phyloP scores from a whole-genome alignment of 2,113 vertebrate species.

The Gadus macrocephalus region DNA sequence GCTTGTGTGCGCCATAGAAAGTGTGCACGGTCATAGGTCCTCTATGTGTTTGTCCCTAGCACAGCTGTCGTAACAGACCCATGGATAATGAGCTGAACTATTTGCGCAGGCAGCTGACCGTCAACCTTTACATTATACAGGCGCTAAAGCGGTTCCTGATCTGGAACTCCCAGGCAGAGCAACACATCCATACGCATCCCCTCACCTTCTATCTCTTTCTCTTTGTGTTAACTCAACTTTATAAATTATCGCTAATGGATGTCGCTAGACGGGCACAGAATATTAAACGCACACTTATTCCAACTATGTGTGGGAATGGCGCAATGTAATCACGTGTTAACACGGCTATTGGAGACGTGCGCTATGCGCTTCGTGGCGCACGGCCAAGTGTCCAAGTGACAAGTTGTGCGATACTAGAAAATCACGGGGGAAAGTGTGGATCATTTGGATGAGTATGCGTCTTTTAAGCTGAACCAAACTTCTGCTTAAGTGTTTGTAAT shows the following conservation, averaged over 20 bases:
- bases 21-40: slow-evolving; percentile 4
- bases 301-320: background rate
- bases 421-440: background rate
- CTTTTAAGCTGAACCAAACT: no score
- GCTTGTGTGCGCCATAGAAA: background rate
- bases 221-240: no score
- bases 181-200: no score
- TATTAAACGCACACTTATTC: slow-evolving; percentile 15
- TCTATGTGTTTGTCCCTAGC: slow-evolving; percentile 4
- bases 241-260: no score
- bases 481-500: no score
- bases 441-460: background rate
- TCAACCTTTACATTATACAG: no score
- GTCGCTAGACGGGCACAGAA: background rate
- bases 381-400: slow-evolving; percentile 19
- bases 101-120: background rate
- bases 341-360: slow-evolving; percentile 14
- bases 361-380: slow-evolving; percentile 21
- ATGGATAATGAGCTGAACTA: slow-evolving; percentile 55
- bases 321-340: slow-evolving; percentile 13
- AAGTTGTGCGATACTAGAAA: slow-evolving; percentile 14
- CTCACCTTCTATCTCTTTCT: no score
- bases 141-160: no score
- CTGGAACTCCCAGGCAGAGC: no score
- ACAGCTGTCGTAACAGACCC: slow-evolving; percentile 58